These are phyloP conservation scores for Cantharis rustica DNA, from an alignment of 2,888 invertebrate genomes.

Conservation along the genomic window DNA sequence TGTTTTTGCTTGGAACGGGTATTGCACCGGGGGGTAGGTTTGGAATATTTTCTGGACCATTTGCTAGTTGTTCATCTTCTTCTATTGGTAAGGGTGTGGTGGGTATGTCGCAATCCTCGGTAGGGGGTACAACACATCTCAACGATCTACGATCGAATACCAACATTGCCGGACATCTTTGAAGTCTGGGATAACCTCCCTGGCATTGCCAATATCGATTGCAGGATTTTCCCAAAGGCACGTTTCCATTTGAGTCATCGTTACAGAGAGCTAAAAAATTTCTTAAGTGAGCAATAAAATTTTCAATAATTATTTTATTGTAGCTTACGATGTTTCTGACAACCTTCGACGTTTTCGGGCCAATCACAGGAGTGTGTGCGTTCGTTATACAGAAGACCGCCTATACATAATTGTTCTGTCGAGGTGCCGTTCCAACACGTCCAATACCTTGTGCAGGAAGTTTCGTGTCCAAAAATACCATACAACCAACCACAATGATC, in stretches of 20 bases:
- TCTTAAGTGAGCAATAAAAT: not conserved
- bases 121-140: conserved; percentile 86
- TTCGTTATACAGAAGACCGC: conserved; percentile 88
- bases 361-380: conserved; percentile 90
- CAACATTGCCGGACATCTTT: conserved; percentile 88
- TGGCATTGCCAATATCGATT: conserved; percentile 95
- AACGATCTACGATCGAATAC: conserved; percentile 83
- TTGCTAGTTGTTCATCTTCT: conserved; percentile 54
- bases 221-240: conserved; percentile 89
- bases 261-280: conserved; percentile 80
- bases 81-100: conserved; percentile 72
- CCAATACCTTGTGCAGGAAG: conserved; percentile 92
- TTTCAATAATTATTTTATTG: not conserved
- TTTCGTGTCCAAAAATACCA: conserved; percentile 92
- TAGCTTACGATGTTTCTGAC: conserved; percentile 90
- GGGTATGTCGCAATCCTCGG: conserved; percentile 86
- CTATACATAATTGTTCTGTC: conserved; percentile 90
- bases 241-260: conserved; percentile 89
- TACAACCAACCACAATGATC: conserved; percentile 93
- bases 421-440: conserved; percentile 95
- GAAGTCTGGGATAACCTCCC: conserved; percentile 89
- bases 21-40: conserved; percentile 55
- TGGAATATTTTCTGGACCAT: conserved; percentile 52
- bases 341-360: conserved; percentile 92
- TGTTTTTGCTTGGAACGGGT: conserved; percentile 49